These are phyloP conservation scores for Julus scanicus DNA, from an alignment of 2,888 invertebrate genomes.

Conservation along the genomic window DNA sequence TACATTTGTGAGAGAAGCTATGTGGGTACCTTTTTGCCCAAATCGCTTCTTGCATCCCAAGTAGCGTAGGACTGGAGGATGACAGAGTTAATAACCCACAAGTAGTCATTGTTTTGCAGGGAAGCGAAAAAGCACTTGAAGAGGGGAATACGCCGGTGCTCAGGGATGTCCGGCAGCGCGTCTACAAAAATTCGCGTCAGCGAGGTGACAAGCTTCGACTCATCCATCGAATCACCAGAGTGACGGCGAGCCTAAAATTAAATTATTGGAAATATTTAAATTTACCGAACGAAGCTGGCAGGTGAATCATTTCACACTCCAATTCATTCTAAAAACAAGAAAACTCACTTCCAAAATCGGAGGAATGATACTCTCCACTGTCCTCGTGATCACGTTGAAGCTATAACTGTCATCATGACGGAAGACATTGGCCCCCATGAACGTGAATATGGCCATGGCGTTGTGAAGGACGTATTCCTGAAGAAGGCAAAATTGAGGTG, in stretches of 20 bases:
- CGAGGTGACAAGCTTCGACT: conserved; percentile 57
- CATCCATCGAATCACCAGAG: neutral
- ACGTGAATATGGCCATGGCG: conserved; percentile 96
- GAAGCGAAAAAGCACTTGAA: conserved; percentile 78
- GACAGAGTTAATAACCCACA: conserved; percentile 67
- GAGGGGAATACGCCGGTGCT: conserved; percentile 85
- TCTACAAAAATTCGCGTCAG: conserved; percentile 90
- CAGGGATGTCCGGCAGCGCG: conserved; percentile 90
- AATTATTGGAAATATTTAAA: neutral
- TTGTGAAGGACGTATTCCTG: conserved; percentile 85
- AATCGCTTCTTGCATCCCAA: conserved; percentile 58
- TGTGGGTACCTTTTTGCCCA: neutral
- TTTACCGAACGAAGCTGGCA: no score
- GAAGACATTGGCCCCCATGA: conserved; percentile 93
- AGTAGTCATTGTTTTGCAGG: conserved; percentile 68
- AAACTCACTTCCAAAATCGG: conserved; percentile 74
- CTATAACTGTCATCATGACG: conserved; percentile 95
- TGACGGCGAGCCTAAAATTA: conserved; percentile 16
- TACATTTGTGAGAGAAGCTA: neutral
- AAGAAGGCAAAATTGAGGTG: conserved; percentile 40
- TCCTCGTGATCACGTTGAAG: conserved; percentile 90
- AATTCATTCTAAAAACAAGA: neutral
- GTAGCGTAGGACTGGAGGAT: conserved; percentile 67
- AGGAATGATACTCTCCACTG: conserved; percentile 90
- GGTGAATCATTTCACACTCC: neutral